Evolutionary conservation across 2,888 invertebrate species (phyloP).

Genomic region (Agrotis puta): DNA sequence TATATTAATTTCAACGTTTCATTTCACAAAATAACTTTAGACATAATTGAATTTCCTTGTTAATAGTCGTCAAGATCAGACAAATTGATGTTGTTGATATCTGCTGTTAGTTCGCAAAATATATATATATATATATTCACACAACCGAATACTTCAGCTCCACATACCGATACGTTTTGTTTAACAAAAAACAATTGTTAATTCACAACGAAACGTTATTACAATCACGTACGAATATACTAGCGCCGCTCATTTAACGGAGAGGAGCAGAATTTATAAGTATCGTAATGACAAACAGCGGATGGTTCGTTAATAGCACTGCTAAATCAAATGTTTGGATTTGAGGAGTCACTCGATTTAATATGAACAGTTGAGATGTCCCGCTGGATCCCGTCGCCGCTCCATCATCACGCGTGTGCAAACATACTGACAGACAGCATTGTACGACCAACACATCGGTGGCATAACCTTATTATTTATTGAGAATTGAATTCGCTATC

Average conservation of each 20-base stretch:
- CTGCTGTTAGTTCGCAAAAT: slow-evolving; percentile 17
- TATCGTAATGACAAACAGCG: slow-evolving; percentile 65
- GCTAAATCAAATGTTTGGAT: slow-evolving; percentile 73
- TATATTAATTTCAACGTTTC: neutral
- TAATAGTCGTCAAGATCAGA: slow-evolving; percentile 1
- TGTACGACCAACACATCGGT: slow-evolving; percentile 56
- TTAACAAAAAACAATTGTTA: slow-evolving; percentile 31
- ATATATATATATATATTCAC: slow-evolving; percentile 55
- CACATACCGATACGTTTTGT: slow-evolving; percentile 34
- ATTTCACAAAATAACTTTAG: slow-evolving; percentile 2
- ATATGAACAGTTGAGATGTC: slow-evolving; percentile 59
- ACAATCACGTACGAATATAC: slow-evolving; percentile 47
- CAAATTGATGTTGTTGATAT: slow-evolving; percentile 15
- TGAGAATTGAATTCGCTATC: slow-evolving; percentile 85
- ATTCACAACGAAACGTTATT: slow-evolving; percentile 50
- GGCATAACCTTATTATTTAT: slow-evolving; percentile 80
- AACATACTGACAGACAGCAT: slow-evolving; percentile 68
- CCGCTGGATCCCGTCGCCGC: slow-evolving; percentile 29
- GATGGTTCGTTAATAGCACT: slow-evolving; percentile 67
- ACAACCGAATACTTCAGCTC: slow-evolving; percentile 32
- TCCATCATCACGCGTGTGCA: slow-evolving; percentile 61
- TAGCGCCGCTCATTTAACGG: slow-evolving; percentile 55
- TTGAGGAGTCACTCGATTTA: slow-evolving; percentile 68
- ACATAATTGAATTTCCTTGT: slow-evolving; percentile 1
- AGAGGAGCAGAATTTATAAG: slow-evolving; percentile 63